Conservation (phyloP, 2,888 invertebrate genomes). For the Acholoe squamosa region DNA sequence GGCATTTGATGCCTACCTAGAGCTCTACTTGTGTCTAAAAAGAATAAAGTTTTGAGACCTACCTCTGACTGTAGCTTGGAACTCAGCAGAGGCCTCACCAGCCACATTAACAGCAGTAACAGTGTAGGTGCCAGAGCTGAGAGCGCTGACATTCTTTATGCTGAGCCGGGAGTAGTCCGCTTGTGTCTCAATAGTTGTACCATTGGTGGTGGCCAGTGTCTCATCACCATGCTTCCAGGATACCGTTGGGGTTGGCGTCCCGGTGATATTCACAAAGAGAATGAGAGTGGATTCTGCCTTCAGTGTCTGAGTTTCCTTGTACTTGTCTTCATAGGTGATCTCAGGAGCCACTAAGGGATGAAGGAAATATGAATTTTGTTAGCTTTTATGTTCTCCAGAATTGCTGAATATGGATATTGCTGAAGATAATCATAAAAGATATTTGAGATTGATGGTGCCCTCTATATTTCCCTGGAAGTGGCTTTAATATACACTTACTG, state of each 20-base stretch:
- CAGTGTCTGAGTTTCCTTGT: constrained; percentile 62
- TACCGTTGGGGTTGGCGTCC: constrained; percentile 69
- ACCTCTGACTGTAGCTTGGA: constrained; percentile 63
- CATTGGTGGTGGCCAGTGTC: constrained; percentile 31
- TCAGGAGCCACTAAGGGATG: constrained; percentile 63
- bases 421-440: no score
- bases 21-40: no score
- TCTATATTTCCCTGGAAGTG: no score
- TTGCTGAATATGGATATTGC: no score
- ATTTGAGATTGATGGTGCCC: no score
- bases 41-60: no score
- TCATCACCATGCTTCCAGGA: constrained; percentile 68
- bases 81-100: constrained; percentile 64
- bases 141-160: constrained; percentile 68
- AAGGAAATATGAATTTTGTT: no score
- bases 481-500: constrained; percentile 74
- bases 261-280: constrained; percentile 68
- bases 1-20: no score
- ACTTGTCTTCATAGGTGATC: constrained; percentile 67
- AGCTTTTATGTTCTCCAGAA: no score
- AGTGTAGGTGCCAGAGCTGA: constrained; percentile 79
- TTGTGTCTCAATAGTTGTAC: constrained; percentile 64
- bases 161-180: constrained; percentile 65
- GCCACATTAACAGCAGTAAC: constrained; percentile 68
- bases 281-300: constrained; percentile 66